These are phyloP conservation scores for Peromyscus aztecus DNA, from an alignment of 2,797 vertebrate species.

Conservation along the genomic window DNA sequence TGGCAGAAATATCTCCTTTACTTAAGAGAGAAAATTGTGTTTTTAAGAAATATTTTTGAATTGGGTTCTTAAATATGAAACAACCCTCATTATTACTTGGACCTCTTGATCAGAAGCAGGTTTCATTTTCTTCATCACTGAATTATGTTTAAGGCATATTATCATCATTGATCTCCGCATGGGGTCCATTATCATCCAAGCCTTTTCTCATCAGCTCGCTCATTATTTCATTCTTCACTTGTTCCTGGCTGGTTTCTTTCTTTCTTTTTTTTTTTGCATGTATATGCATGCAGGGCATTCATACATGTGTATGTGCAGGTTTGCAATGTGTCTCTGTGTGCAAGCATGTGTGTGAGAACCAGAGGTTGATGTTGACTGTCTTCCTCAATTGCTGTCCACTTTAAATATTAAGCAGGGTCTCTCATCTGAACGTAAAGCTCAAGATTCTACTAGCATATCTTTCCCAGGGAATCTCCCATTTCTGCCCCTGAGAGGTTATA, in stretches of 20 bases:
- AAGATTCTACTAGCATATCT: not conserved
- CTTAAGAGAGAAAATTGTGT: not conserved
- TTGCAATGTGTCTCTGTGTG: not conserved
- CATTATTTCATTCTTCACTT: not conserved
- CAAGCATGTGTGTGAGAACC: not conserved
- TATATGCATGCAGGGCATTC: not conserved
- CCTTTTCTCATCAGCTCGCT: not conserved
- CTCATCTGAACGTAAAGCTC: not conserved
- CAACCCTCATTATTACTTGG: not conserved
- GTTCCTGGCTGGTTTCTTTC: not conserved
- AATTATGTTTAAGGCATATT: not conserved
- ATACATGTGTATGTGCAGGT: not conserved
- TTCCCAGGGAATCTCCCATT: not conserved
- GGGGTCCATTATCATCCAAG: not conserved
- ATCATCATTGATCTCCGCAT: not conserved
- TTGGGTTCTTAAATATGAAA: constrained; percentile 9
- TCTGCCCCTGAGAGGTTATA: not conserved
- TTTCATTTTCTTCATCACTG: not conserved
- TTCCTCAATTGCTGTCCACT: not conserved
- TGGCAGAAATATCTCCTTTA: constrained; percentile 2
- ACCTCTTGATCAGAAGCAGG: not conserved
- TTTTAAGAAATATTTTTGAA: constrained; percentile 15
- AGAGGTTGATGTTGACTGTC: not conserved
- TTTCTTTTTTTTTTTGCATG: not conserved
- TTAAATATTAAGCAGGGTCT: not conserved